Conservation (phyloP, 2,113 vertebrate species). For the Onychostoma macrolepis region DNA sequence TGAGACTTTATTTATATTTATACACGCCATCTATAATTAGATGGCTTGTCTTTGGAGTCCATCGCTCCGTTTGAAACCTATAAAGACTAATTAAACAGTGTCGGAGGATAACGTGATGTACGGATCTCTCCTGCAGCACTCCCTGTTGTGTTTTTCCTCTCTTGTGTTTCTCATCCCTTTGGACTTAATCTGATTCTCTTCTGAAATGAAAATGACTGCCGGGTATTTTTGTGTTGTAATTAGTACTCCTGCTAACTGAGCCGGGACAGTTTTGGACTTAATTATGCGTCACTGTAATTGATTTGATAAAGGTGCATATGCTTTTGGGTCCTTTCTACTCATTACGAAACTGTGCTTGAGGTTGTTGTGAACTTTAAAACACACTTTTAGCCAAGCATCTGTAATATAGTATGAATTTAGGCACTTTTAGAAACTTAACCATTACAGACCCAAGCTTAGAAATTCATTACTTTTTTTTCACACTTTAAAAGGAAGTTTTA, state of each 20-base stretch:
- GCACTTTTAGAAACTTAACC: not conserved
- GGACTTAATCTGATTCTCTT: constrained; percentile 21
- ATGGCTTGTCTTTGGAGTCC: constrained; percentile 42
- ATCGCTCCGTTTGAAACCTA: constrained; percentile 40
- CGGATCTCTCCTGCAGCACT: not conserved
- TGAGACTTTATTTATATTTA: not conserved
- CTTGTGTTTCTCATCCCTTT: constrained; percentile 21
- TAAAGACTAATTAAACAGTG: constrained; percentile 60
- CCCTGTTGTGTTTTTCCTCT: constrained; percentile 19
- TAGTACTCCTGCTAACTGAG: constrained; percentile 12
- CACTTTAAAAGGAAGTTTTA: not conserved
- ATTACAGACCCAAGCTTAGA: not conserved
- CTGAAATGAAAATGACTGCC: constrained; percentile 22
- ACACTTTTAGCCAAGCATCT: not conserved
- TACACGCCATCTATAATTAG: constrained; percentile 1
- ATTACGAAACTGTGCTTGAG: constrained; percentile 6
- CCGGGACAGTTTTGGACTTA: constrained; percentile 25
- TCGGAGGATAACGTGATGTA: constrained; percentile 19
- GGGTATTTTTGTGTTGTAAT: constrained; percentile 26
- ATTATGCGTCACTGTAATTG: constrained; percentile 20
- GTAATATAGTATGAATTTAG: not conserved
- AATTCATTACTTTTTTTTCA: not conserved
- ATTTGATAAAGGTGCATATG: constrained; percentile 26
- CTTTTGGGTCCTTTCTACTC: constrained; percentile 1
- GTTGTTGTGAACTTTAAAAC: not conserved